Evolutionary conservation across 2,113 vertebrate species (phyloP), one percentile per base, ranked within the genome.

Genomic region (Monopterus albus): DNA sequence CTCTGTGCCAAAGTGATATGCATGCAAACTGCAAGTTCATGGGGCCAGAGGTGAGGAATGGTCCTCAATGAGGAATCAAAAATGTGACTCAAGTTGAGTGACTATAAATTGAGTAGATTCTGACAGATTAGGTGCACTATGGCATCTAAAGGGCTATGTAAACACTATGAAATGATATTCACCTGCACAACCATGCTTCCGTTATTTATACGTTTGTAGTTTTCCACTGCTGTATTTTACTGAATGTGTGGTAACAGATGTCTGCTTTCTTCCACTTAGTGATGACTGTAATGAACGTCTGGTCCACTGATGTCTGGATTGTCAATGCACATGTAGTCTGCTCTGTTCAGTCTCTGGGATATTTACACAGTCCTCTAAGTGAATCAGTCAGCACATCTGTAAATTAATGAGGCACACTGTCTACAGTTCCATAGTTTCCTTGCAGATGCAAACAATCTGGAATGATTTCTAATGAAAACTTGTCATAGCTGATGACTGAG

Each of bases 301-400:
- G 1, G 36, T 70, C 46, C 79, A 57, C 35, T 36, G 65, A 66
- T 79, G 85, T 79, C 82, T 75, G 76, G 53, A 66, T 59, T 61
- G 53, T 75, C 65, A n/a, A n/a, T n/a, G n/a, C n/a, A n/a, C n/a
- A 1, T 26, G 49, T 84, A 90, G 81, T 84, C 74, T 47, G 53
- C 65, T 79, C 67, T 81, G 82, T 31, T 83, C 25, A 0, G 61
- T 55, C 63, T 67, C 68, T 52, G 76, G 65, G 58, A 83, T 73
- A 65, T 78, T 75, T 77, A 29, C 55, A 43, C 18, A 20, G 26
- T 1, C 25, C 38, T 55, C 6, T 78, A 82, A 80, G 67, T 77
- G 75, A 89, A 87, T 81, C 77, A 78, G 56, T 79, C 79, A 59
- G 79, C 82, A 88, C 79, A 82, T 87, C 59, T 86, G 72, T 63